A percentile compares a stretch with the other conserved stretches of the same genome.
These are phyloP conservation scores for Drosophila planitibia DNA, from an alignment of 2,888 invertebrate genomes.

Conservation along the genomic window DNA sequence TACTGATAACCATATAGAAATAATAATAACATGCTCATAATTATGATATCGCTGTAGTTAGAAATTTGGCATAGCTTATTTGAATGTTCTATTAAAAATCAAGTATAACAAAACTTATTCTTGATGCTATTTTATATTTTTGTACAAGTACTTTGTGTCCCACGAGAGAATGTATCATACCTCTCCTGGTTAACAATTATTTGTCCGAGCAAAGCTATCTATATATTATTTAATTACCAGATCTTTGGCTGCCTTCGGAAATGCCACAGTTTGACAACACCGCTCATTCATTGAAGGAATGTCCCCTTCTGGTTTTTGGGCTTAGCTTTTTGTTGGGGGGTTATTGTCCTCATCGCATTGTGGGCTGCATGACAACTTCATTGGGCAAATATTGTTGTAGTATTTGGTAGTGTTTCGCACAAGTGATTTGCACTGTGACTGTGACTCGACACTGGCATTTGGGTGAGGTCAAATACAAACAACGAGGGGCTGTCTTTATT, in stretches of 20 bases:
- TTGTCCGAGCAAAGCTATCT: slow-evolving; percentile 13
- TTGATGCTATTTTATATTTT: not conserved
- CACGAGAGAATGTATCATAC: slow-evolving; percentile 15
- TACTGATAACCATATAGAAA: not conserved
- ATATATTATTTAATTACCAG: slow-evolving; percentile 45
- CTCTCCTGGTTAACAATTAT: slow-evolving; percentile 29
- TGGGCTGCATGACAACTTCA: slow-evolving; percentile 59
- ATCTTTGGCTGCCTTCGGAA: slow-evolving; percentile 6
- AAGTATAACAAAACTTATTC: not conserved
- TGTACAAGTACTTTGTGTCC: not conserved
- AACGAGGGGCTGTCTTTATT: slow-evolving; percentile 56
- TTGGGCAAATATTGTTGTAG: slow-evolving; percentile 83
- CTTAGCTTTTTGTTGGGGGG: slow-evolving; percentile 9
- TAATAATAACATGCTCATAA: not conserved
- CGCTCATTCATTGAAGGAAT: slow-evolving; percentile 14
- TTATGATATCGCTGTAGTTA: not conserved
- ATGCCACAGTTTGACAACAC: slow-evolving; percentile 17
- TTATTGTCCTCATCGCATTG: slow-evolving; percentile 19
- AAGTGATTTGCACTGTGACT: slow-evolving; percentile 68
- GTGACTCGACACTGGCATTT: slow-evolving; percentile 38
- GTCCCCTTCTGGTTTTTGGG: slow-evolving; percentile 19
- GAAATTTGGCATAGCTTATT: not conserved
- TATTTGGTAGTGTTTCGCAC: slow-evolving; percentile 77
- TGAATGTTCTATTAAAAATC: not conserved
- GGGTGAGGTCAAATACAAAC: slow-evolving; percentile 72